Conservation (phyloP, 2,797 vertebrate species). For the Orientallactaga sibirica region DNA sequence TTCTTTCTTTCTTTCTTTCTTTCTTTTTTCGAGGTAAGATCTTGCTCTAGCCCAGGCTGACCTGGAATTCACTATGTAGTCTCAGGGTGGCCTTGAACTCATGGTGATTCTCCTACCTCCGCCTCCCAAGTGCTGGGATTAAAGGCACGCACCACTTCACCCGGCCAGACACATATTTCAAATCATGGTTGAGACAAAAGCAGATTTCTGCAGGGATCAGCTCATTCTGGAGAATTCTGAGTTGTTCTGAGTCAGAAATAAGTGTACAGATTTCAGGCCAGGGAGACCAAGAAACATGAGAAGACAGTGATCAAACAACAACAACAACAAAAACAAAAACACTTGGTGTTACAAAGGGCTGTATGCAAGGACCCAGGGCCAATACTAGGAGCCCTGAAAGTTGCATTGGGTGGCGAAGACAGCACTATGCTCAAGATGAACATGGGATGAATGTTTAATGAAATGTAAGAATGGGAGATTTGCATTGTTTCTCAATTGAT, state of each 20-base stretch:
- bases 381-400: neutral
- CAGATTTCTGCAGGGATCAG: neutral
- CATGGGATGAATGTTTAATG: accelerated
- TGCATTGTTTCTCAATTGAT: neutral
- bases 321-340: too few relatives aligned
- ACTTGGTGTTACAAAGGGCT: too few relatives aligned
- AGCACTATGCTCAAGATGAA: accelerated
- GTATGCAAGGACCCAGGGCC: neutral
- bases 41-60: too few relatives aligned
- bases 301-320: neutral
- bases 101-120: too few relatives aligned
- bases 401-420: accelerated
- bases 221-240: neutral
- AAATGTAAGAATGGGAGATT: neutral
- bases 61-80: too few relatives aligned
- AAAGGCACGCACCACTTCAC: too few relatives aligned
- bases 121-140: too few relatives aligned
- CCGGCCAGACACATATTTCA: neutral
- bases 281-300: neutral
- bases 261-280: neutral
- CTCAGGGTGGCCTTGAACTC: too few relatives aligned
- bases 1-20: too few relatives aligned
- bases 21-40: too few relatives aligned
- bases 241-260: neutral
- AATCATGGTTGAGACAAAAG: accelerated